Base-by-base conservation (phyloP, 2,888 invertebrate genomes). In the Pammene aurita region DNA sequence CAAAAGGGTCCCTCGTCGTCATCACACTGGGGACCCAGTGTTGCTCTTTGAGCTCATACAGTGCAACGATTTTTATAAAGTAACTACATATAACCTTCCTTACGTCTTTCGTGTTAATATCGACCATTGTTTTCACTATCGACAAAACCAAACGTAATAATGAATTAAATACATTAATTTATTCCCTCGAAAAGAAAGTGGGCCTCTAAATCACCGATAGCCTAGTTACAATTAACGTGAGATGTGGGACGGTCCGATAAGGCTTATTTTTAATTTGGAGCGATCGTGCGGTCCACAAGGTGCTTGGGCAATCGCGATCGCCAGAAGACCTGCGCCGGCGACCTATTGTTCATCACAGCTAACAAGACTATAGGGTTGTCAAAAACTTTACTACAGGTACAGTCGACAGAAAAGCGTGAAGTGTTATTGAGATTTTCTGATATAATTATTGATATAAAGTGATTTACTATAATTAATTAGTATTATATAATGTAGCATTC, bases 241-340 rank as follows among this genome's bases (percentile, higher is more conserved):
- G 80, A 86, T 80, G 81, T 84, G 74, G 81, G 83, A 78, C 80
- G 76, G 72, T 72, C 77, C 76, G 77, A 84, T 84, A 81, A 78
- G 77, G 76, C 77, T 77, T 79, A 79, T 82, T 83, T 85, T 84
- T 83, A 84, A 87, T 86, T 85, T 77, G 74, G 83, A 81, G 74
- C 83, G 82, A 73, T 84, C 85, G 84, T 86, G 86, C 67, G 73
- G 75, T 71, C 71, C 70, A 72, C 70, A 75, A 80, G 76, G 78
- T 76, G 78, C 73, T 74, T 54, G 55, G 60, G 60, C 63, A 60
- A 61, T 56, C 54, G 58, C 66, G 52, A 72, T 70, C 67, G 38
- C 58, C 26, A 38, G 54, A 56, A 67, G 64, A 66, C 68, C 48
- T 63, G 68, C 58, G 66, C 71, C 48, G 63, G 66, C 57, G 67